Conservation (phyloP, 2,797 vertebrate genomes). For the Heteromormyrus szaboi region DNA sequence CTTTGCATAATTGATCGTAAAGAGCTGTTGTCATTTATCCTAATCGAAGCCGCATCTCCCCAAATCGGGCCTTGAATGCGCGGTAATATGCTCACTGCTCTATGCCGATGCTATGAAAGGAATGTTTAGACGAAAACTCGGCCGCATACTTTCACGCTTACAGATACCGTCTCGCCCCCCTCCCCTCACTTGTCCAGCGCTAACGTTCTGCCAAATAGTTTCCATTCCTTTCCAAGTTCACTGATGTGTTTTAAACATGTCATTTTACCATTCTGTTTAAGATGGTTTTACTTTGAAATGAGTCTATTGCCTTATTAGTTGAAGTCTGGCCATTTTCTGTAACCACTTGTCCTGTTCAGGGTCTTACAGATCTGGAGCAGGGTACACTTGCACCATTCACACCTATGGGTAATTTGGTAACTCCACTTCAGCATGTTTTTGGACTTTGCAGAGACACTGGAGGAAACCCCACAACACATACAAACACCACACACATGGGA, state of each 20-base stretch:
- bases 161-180: constrained; percentile 21
- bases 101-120: constrained; percentile 26
- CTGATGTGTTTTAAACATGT: constrained; percentile 44
- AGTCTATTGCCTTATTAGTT: background rate
- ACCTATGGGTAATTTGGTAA: background rate
- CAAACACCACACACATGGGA: background rate
- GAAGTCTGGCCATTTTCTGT: background rate
- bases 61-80: constrained; percentile 47
- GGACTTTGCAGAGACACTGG: background rate
- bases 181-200: constrained; percentile 25
- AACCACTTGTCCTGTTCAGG: background rate
- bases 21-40: background rate
- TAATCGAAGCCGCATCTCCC: constrained; percentile 33
- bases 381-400: background rate
- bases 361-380: background rate
- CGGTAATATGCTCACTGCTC: constrained; percentile 29
- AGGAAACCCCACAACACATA: background rate
- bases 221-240: constrained; percentile 37
- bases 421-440: background rate
- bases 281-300: background rate
- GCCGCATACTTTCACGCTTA: constrained; percentile 43
- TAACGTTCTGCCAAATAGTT: constrained; percentile 32
- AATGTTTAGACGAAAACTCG: constrained; percentile 37
- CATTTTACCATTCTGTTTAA: background rate
- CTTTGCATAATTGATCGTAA: background rate